phyloP scores from a whole-genome alignment of 1,140 invertebrate species.

The Archivesica marissinica region DNA sequence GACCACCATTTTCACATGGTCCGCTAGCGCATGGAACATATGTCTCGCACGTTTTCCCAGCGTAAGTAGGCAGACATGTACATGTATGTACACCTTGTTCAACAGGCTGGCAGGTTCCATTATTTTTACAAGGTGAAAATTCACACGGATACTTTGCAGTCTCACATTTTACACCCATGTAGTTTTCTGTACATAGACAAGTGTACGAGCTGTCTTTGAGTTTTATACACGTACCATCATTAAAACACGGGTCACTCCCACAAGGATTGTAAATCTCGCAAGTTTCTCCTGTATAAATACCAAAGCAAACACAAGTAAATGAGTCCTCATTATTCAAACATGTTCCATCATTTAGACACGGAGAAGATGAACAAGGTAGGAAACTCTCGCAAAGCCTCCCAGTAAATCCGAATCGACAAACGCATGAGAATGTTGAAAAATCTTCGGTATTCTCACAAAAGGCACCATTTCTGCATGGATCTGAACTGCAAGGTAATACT shows the following conservation, averaged over 20 bases:
- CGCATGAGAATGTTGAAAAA: constrained; percentile 62
- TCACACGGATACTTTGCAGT: constrained; percentile 45
- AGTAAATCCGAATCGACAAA: constrained; percentile 63
- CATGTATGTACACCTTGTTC: constrained; percentile 63
- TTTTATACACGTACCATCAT: constrained; percentile 80
- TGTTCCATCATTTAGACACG: constrained; percentile 72
- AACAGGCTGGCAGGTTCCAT: constrained; percentile 59
- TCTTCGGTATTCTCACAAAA: constrained; percentile 58
- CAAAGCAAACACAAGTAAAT: constrained; percentile 69
- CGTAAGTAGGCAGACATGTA: constrained; percentile 60
- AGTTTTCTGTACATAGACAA: constrained; percentile 45
- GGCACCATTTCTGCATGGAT: constrained; percentile 70
- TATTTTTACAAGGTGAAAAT: constrained; percentile 46
- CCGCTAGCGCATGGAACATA: constrained; percentile 64
- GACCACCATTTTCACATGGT: constrained; percentile 70
- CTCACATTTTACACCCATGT: constrained; percentile 42
- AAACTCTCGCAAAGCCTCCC: constrained; percentile 71
- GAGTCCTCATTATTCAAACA: constrained; percentile 81
- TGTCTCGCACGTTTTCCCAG: constrained; percentile 65
- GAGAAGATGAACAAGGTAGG: constrained; percentile 66
- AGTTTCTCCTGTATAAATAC: constrained; percentile 65
- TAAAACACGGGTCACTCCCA: constrained; percentile 69
- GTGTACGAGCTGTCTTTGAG: constrained; percentile 72
- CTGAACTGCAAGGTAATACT: constrained; percentile 82
- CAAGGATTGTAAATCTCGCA: constrained; percentile 69